Base-by-base conservation (phyloP, 2,888 invertebrate species). In the Blastobasis lacticolella region DNA sequence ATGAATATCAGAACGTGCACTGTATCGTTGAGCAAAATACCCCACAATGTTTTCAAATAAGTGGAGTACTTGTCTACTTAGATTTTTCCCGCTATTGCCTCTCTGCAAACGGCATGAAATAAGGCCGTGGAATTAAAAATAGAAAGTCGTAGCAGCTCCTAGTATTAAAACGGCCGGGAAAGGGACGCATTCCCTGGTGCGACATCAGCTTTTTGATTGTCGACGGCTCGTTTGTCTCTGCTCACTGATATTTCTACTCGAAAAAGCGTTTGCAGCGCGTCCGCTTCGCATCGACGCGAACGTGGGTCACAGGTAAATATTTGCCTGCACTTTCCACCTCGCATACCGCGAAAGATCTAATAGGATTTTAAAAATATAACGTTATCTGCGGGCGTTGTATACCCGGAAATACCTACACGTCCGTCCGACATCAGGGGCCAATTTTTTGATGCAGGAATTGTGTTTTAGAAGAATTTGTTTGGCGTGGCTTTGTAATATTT, bases 151-250 rank as follows among this genome's bases (percentile, higher is more conserved):
- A 23, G 23, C 23, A 23, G 23, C 23, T 3, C 23, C 23, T 23
- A 23, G 23, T 23, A 23, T 23, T 23, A 23, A 23, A 23, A 23
- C 23, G 23, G 23, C 23, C 23, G 23, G 23, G 23, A 23, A 23
- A 23, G 23, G 23, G 23, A 23, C 23, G 23, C 23, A 23, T 23
- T 23, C 23, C 23, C 23, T 23, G 23, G 23, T 23, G 38, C 37
- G 60, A 61, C 62, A 65, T 73, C 69, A 70, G 69, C 68, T 57
- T 70, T 72, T 65, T 71, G 63, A 71, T 71, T 75, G 72, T 75
- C 58, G 57, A 57, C 64, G 51, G 58, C 55, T 64, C 64, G 63
- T 64, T 68, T 72, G 62, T 64, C 61, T 60, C 60, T 64, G 62
- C 54, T 54, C 57, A 58, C 60, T 62, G 64, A 67, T 67, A 67